Evolutionary conservation across 2,888 invertebrate species (phyloP).

Genomic region (Yponomeuta sedellus): DNA sequence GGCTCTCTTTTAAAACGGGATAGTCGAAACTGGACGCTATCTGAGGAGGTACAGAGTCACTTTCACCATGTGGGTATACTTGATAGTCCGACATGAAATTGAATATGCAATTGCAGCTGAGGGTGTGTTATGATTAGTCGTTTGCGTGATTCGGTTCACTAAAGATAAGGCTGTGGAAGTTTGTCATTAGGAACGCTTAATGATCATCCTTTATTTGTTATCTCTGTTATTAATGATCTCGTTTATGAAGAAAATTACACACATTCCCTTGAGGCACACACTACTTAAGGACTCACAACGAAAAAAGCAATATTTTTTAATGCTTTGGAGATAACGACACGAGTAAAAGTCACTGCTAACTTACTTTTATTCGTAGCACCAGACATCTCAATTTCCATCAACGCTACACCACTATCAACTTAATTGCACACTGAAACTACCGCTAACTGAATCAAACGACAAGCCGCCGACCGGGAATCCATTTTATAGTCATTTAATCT

Average conservation of each 20-base stretch:
- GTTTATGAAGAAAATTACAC: background rate
- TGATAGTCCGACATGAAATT: conserved; percentile 31
- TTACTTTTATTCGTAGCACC: background rate
- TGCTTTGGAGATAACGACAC: too few relatives aligned
- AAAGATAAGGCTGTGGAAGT: background rate
- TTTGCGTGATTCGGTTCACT: conserved; percentile 30
- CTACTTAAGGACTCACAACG: too few relatives aligned
- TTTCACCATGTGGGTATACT: background rate
- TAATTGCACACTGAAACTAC: background rate
- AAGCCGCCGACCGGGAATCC: conserved; percentile 24
- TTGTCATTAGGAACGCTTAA: background rate
- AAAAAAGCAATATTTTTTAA: too few relatives aligned
- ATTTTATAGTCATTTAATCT: conserved; percentile 43
- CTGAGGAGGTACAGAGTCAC: background rate
- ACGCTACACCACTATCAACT: background rate
- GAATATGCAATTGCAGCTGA: conserved; percentile 37
- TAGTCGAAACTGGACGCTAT: background rate
- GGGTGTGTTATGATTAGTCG: conserved; percentile 38
- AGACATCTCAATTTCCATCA: background rate
- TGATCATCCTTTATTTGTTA: background rate
- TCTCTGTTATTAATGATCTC: background rate
- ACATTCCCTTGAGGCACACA: too few relatives aligned
- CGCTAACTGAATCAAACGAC: conserved; percentile 1
- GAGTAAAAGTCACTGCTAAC: too few relatives aligned
- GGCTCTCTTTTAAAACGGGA: conserved; percentile 1